Conservation (phyloP, 2,113 vertebrate genomes). For the Elanus axillaris region DNA sequence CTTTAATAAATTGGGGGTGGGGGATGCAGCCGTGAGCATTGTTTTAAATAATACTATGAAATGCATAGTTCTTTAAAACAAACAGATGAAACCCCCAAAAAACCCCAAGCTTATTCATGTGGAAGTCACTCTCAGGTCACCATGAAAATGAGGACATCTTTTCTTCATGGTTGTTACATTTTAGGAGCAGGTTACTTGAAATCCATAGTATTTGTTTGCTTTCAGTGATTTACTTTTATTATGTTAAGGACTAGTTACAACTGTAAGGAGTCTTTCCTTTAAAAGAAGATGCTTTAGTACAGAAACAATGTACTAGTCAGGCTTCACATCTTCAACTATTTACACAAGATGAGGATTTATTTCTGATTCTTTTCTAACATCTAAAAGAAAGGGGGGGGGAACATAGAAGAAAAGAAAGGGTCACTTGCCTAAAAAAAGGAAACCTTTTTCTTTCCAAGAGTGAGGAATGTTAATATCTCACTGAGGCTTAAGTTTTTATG, state of each 20-base stretch:
- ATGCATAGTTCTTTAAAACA: not conserved
- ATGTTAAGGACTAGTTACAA: constrained; percentile 27
- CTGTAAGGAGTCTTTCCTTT: constrained; percentile 53
- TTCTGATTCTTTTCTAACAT: constrained; percentile 59
- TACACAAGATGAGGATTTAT: constrained; percentile 67
- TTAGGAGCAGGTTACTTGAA: constrained; percentile 17
- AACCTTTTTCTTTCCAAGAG: constrained; percentile 66
- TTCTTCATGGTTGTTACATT: not conserved
- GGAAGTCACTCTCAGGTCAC: constrained; percentile 6
- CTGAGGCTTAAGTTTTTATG: constrained; percentile 82
- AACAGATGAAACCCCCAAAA: too few relatives aligned
- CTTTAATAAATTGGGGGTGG: not conserved
- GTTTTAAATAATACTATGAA: not conserved
- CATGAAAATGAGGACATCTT: not conserved
- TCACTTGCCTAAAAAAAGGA: constrained; percentile 67
- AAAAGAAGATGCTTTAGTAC: constrained; percentile 53
- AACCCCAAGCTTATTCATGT: not conserved
- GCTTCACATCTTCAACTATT: constrained; percentile 62
- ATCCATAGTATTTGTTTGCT: constrained; percentile 25
- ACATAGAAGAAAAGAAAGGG: constrained; percentile 43
- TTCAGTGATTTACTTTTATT: constrained; percentile 57
- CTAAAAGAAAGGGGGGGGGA: constrained; percentile 47
- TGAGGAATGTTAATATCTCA: constrained; percentile 87
- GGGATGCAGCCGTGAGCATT: not conserved
- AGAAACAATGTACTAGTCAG: constrained; percentile 53